Percentiles rank a stretch among this genome's conserved stretches.
These are phyloP conservation scores for Drosophila antonietae DNA, from an alignment of 2,888 invertebrate genomes.

Conservation along the genomic window DNA sequence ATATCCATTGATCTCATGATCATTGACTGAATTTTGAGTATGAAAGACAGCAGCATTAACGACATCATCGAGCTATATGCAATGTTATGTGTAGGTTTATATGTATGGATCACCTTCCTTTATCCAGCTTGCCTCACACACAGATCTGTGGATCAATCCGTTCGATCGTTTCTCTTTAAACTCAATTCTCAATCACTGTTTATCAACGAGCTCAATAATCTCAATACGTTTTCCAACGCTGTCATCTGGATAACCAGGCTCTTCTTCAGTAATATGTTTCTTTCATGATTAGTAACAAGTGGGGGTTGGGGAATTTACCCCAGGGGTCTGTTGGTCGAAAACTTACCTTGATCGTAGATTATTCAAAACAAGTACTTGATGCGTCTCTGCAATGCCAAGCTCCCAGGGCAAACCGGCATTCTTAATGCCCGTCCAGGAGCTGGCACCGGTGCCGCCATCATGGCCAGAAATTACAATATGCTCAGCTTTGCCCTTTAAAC, in stretches of 20 bases:
- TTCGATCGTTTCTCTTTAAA: constrained; percentile 24
- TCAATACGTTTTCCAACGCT: constrained; percentile 76
- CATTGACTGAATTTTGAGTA: constrained; percentile 18
- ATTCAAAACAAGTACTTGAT: constrained; percentile 97
- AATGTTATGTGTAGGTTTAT: constrained; percentile 28
- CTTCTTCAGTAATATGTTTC: constrained; percentile 82
- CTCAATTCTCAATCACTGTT: constrained; percentile 40
- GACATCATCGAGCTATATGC: constrained; percentile 28
- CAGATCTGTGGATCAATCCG: constrained; percentile 19
- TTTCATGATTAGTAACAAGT: constrained; percentile 81
- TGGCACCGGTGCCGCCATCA: constrained; percentile 99
- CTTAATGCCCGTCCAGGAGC: constrained; percentile 99
- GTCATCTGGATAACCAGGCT: constrained; percentile 84
- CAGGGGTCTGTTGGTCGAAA: constrained; percentile 62
- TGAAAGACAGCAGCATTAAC: constrained; percentile 22
- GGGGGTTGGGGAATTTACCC: constrained; percentile 48
- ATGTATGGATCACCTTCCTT: constrained; percentile 29
- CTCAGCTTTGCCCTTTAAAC: constrained; percentile 95
- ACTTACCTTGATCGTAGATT: constrained; percentile 91
- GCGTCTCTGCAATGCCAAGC: constrained; percentile 98
- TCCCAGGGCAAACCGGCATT: constrained; percentile 99
- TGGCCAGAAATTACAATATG: constrained; percentile 99
- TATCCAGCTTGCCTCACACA: constrained; percentile 17
- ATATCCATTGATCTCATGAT: constrained; percentile 21
- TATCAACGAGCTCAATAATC: constrained; percentile 31